A percentile compares a stretch with the other conserved stretches of the same genome.
These are phyloP conservation scores for Brachylomia viminalis DNA, from an alignment of 2,888 invertebrate species.

Conservation along the genomic window DNA sequence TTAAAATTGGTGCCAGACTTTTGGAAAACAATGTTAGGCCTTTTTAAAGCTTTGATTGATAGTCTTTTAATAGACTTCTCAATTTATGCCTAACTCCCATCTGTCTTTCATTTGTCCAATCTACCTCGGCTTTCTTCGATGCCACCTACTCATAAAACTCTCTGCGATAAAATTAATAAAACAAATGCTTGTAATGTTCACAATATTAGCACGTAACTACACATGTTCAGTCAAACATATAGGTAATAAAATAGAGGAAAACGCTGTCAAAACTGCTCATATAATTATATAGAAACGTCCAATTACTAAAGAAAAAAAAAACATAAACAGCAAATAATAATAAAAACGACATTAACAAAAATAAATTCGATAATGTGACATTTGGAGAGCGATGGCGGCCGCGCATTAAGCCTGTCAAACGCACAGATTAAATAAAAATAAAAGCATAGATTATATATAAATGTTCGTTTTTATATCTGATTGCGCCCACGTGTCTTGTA, in stretches of 20 bases:
- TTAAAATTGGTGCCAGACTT: background rate
- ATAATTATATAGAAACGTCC: conserved; percentile 40
- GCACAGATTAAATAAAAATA: conserved; percentile 65
- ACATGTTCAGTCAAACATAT: conserved; percentile 33
- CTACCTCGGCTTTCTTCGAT: background rate
- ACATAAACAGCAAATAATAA: conserved; percentile 61
- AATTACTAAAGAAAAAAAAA: conserved; percentile 46
- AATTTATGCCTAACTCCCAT: background rate
- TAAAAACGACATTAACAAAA: conserved; percentile 51
- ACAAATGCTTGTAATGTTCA: conserved; percentile 30
- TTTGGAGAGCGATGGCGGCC: conserved; percentile 60
- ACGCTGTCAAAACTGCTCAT: conserved; percentile 55
- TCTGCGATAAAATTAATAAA: conserved; percentile 1
- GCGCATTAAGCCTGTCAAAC: conserved; percentile 67
- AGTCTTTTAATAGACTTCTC: background rate
- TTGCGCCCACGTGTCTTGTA: conserved; percentile 59
- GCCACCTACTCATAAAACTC: conserved; percentile 1
- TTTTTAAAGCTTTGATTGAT: background rate
- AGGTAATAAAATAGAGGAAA: conserved; percentile 57
- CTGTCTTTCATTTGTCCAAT: background rate
- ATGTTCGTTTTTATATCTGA: conserved; percentile 39
- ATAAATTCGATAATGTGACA: conserved; percentile 65
- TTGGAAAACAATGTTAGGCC: background rate
- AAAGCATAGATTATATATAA: conserved; percentile 55
- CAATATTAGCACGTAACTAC: conserved; percentile 15